These are phyloP conservation scores for Arrhopalites spinosus DNA, from an alignment of 2,888 invertebrate species.

Conservation along the genomic window DNA sequence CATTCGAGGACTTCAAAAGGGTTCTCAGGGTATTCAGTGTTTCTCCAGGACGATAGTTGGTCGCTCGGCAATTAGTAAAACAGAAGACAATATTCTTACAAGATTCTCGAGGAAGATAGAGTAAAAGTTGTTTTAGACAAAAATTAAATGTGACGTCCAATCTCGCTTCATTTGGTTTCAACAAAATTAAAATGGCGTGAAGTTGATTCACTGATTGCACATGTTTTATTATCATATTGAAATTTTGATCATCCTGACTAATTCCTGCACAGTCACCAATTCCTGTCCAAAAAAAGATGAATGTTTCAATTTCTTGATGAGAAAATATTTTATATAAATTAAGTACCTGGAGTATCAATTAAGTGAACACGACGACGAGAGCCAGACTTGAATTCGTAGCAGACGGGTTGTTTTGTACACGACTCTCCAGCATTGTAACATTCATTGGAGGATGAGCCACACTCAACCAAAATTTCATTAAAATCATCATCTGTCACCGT, in stretches of 20 bases:
- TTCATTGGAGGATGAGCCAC: conserved; percentile 32
- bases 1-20: neutral
- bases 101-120: conserved; percentile 39
- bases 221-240: conserved; percentile 33
- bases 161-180: conserved; percentile 42
- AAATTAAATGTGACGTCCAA: conserved; percentile 37
- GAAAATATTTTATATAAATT: no score
- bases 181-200: conserved; percentile 44
- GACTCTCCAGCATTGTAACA: conserved; percentile 17
- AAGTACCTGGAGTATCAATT: conserved; percentile 41
- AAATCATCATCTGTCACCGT: conserved; percentile 36
- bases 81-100: conserved; percentile 41
- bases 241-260: conserved; percentile 39
- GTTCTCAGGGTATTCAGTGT: neutral
- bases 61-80: conserved; percentile 42
- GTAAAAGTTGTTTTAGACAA: conserved; percentile 41
- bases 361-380: conserved; percentile 22
- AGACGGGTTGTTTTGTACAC: conserved; percentile 25
- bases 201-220: conserved; percentile 30
- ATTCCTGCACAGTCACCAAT: conserved; percentile 35
- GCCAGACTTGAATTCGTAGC: conserved; percentile 28
- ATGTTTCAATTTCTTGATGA: no score
- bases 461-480: conserved; percentile 14
- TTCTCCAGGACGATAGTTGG: conserved; percentile 40
- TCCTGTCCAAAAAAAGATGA: no score